Evolutionary conservation across 2,113 vertebrate species (phyloP).

Genomic region (Rattus rattus): DNA sequence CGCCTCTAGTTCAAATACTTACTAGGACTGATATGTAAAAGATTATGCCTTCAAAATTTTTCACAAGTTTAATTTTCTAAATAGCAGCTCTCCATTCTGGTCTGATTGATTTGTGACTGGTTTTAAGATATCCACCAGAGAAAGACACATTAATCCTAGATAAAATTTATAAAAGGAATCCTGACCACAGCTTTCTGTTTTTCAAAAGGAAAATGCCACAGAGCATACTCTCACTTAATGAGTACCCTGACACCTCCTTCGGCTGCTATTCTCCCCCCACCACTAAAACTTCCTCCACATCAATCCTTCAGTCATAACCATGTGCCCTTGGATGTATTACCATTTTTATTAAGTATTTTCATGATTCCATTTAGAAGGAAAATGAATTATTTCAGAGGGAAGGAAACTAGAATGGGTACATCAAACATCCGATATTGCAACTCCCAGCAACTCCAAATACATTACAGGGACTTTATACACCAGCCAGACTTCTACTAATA

Average conservation of each 20-base stretch:
- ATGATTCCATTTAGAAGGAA: conserved; percentile 74
- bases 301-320: conserved; percentile 54
- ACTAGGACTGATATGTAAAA: neutral
- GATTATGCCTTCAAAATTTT: neutral
- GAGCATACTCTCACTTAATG: conserved; percentile 28
- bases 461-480: conserved; percentile 51
- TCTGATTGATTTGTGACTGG: conserved; percentile 56
- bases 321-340: conserved; percentile 62
- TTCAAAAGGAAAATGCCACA: conserved; percentile 44
- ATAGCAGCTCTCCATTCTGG: neutral
- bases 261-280: neutral
- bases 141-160: conserved; percentile 54
- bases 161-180: conserved; percentile 41
- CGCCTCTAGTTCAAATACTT: neutral
- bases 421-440: conserved; percentile 61
- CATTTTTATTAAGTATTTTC: conserved; percentile 77
- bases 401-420: conserved; percentile 69
- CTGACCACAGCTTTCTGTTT: neutral
- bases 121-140: conserved; percentile 27
- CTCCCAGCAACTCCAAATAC: conserved; percentile 59
- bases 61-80: conserved; percentile 42
- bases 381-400: conserved; percentile 78
- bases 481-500: neutral
- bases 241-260: neutral
- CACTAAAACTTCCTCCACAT: conserved; percentile 29